Conservation (phyloP, 2,797 vertebrate species). For the Paramormyrops hopkinsi region DNA sequence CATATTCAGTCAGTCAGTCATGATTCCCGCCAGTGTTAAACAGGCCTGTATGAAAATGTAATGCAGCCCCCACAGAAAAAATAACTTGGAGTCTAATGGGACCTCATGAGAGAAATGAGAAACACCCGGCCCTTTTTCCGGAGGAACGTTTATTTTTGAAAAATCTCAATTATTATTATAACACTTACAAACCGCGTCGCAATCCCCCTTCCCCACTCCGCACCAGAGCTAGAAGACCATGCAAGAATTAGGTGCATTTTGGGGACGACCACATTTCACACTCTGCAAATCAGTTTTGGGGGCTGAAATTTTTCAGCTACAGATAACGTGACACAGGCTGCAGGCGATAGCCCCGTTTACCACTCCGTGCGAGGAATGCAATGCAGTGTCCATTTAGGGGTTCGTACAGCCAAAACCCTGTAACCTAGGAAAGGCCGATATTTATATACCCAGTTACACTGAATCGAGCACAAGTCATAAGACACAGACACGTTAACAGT, state of each 20-base stretch:
- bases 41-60: not conserved
- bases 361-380: not conserved
- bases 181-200: not conserved
- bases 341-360: not conserved
- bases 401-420: not conserved
- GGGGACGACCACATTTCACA: not conserved
- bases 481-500: not conserved
- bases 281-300: not conserved
- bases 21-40: not conserved
- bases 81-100: not conserved
- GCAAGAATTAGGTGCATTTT: not conserved
- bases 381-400: not conserved
- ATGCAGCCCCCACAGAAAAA: not conserved
- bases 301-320: not conserved
- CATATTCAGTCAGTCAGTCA: not conserved
- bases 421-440: not conserved
- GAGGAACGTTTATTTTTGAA: not conserved
- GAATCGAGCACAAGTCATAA: not conserved
- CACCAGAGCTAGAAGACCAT: too few species aligned
- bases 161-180: not conserved
- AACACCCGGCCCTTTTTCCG: not conserved
- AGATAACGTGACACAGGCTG: not conserved
- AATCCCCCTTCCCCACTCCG: not conserved
- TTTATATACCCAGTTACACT: not conserved
- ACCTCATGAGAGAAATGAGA: not conserved